A percentile compares a stretch with the other conserved stretches of the same genome.
These are phyloP conservation scores for Myiagra hebetior DNA, from an alignment of 2,113 vertebrate species.

Conservation along the genomic window DNA sequence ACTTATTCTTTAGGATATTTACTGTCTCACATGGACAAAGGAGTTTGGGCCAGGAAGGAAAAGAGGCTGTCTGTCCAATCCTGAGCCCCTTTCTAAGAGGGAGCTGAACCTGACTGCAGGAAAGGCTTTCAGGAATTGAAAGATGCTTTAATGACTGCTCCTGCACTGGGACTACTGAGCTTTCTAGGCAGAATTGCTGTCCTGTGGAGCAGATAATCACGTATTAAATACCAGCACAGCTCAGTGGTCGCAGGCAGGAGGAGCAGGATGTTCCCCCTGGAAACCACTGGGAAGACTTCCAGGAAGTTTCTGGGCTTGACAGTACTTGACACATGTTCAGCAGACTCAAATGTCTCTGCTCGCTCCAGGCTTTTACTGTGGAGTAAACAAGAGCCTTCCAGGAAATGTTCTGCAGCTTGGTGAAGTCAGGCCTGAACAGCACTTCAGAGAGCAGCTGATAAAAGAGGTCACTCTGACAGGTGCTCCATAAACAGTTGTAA, in stretches of 20 bases:
- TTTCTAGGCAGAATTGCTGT: not conserved
- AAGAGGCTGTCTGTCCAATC: not conserved
- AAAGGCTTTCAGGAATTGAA: not conserved
- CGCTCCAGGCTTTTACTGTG: not conserved
- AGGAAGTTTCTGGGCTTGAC: not conserved
- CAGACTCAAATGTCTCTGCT: not conserved
- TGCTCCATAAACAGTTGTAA: not conserved
- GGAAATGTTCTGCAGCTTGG: not conserved
- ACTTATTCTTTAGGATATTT: not conserved
- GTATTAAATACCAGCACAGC: not conserved
- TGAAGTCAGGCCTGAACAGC: not conserved
- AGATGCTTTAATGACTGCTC: not conserved
- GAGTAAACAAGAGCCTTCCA: slow-evolving; percentile 1
- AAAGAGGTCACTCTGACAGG: not conserved
- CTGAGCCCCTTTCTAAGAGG: not conserved
- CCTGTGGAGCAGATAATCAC: not conserved
- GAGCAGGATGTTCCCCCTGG: not conserved
- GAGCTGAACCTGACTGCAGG: not conserved
- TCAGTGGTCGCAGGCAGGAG: not conserved
- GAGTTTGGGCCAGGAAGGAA: fast-evolving
- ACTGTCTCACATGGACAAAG: not conserved
- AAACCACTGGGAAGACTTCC: not conserved
- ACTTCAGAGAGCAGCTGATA: not conserved
- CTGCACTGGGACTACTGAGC: not conserved
- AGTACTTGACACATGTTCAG: not conserved